Evolutionary conservation across 2,113 vertebrate species (phyloP).

Genomic region (Galbula dea): DNA sequence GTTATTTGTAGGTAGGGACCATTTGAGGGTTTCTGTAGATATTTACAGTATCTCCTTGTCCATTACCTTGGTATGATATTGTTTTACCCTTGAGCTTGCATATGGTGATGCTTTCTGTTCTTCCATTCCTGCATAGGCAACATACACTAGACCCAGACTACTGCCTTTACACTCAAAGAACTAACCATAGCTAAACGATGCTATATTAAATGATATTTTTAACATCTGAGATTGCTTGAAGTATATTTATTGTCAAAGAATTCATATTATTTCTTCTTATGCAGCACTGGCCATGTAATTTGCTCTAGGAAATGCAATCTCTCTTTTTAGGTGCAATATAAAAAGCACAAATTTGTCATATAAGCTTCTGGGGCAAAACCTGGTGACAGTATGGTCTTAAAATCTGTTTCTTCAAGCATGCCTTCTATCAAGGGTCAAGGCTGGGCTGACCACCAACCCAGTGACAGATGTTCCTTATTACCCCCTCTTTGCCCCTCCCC

Average conservation of each 20-base stretch:
- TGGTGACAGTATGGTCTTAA: neutral
- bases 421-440: too few relatives aligned
- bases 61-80: neutral
- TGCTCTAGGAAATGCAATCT: neutral
- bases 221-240: neutral
- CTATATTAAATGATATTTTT: neutral
- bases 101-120: neutral
- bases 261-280: neutral
- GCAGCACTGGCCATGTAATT: neutral
- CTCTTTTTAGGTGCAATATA: neutral
- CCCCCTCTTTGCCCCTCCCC: too few relatives aligned
- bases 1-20: constrained; percentile 89
- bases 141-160: neutral
- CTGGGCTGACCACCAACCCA: too few relatives aligned
- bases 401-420: neutral
- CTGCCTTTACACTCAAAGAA: neutral
- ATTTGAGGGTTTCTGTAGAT: neutral
- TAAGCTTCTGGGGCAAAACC: neutral
- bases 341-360: neutral
- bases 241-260: neutral
- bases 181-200: neutral
- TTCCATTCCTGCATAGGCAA: neutral
- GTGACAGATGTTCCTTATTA: too few relatives aligned
- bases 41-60: neutral
- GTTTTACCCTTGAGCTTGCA: neutral